Evolutionary conservation across 2,113 vertebrate species (phyloP).

Genomic region (Ammodytes marinus): DNA sequence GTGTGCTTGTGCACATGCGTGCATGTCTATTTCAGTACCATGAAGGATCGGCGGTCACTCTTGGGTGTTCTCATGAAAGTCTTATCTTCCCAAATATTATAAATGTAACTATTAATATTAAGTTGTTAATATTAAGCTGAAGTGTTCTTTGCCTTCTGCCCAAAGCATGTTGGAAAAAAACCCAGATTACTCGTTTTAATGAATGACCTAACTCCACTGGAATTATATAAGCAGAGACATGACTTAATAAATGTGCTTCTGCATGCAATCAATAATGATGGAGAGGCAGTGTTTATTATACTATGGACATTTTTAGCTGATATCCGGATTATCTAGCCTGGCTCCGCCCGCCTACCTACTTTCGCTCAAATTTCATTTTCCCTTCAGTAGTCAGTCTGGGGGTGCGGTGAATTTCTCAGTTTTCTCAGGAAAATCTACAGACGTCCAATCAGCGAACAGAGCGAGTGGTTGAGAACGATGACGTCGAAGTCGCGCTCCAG

Average conservation of each 20-base stretch:
- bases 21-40: neutral
- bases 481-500: too few relatives aligned
- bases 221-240: constrained; percentile 10
- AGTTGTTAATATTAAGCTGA: constrained; percentile 8
- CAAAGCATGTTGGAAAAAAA: neutral
- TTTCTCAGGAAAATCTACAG: too few relatives aligned
- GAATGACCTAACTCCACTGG: neutral
- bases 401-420: too few relatives aligned
- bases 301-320: constrained; percentile 18
- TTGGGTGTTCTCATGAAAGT: neutral
- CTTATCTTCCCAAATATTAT: neutral
- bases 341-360: neutral
- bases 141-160: constrained; percentile 7
- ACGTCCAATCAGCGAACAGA: too few relatives aligned
- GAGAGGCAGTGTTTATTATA: neutral
- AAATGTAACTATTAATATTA: constrained; percentile 12
- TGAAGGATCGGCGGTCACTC: neutral
- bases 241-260: neutral
- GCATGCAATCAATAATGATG: constrained; percentile 38
- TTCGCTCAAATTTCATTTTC: too few relatives aligned
- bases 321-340: constrained; percentile 14
- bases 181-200: neutral
- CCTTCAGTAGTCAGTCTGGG: too few relatives aligned
- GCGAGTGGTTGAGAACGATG: too few relatives aligned
- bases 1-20: too few relatives aligned